phyloP scores from a whole-genome alignment of 2,888 invertebrate species.

The Tineola bisselliella region DNA sequence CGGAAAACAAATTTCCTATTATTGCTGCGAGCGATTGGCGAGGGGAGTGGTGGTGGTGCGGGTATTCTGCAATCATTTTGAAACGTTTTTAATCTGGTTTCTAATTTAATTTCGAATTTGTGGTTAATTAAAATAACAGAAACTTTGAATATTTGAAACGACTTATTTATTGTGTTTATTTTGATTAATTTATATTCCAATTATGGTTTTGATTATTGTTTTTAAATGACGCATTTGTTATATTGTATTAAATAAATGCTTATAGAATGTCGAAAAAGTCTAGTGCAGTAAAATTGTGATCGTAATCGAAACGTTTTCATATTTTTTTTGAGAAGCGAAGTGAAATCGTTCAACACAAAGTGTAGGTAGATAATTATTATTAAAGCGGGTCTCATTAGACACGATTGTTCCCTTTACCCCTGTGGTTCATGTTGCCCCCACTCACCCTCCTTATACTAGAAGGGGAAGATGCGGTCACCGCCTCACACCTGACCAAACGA shows the following conservation, averaged over 20 bases:
- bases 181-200: too few relatives aligned
- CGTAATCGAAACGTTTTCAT: too few relatives aligned
- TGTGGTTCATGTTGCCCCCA: background rate
- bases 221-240: too few relatives aligned
- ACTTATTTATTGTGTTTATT: too few relatives aligned
- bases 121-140: too few relatives aligned
- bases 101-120: too few relatives aligned
- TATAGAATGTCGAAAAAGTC: too few relatives aligned
- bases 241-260: too few relatives aligned
- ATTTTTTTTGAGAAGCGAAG: slow-evolving; percentile 41
- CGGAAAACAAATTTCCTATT: slow-evolving; percentile 69
- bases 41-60: background rate
- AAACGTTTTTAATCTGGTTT: background rate
- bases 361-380: slow-evolving; percentile 66
- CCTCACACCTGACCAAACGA: slow-evolving; percentile 8
- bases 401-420: slow-evolving; percentile 39
- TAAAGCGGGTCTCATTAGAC: slow-evolving; percentile 60
- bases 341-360: slow-evolving; percentile 50
- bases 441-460: background rate
- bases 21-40: slow-evolving; percentile 46
- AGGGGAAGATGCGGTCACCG: slow-evolving; percentile 1
- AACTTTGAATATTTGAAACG: too few relatives aligned
- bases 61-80: background rate
- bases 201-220: too few relatives aligned
- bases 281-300: too few relatives aligned